These are phyloP conservation scores for Beroe ovata DNA, from an alignment of 37 sponge, comb jelly and placozoan genomes.

Conservation along the genomic window DNA sequence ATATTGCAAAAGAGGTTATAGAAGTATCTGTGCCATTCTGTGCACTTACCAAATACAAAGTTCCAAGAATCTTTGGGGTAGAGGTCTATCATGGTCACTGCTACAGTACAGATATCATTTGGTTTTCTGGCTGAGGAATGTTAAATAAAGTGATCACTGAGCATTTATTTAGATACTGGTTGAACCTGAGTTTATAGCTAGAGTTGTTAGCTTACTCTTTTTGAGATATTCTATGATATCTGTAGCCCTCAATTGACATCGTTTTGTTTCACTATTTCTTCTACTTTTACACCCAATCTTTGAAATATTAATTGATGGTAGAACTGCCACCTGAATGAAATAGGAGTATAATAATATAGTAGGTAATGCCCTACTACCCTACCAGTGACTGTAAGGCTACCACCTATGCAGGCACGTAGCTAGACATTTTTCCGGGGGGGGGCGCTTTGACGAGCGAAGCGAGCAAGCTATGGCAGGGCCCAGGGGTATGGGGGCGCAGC, in stretches of 20 bases:
- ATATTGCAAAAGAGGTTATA: no score
- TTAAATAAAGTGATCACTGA: neutral
- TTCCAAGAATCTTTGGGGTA: constrained; percentile 87
- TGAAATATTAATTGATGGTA: neutral
- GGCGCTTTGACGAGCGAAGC: no score
- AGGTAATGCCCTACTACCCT: no score
- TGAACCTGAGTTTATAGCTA: neutral
- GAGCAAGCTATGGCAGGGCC: no score
- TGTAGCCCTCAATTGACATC: constrained; percentile 32
- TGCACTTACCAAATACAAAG: constrained; percentile 79
- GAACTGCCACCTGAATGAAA: neutral
- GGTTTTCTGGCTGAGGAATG: constrained; percentile 14
- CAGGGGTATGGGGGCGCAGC: no score
- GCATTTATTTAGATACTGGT: no score
- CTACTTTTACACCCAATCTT: constrained; percentile 15
- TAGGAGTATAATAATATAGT: neutral
- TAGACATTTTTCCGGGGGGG: no score
- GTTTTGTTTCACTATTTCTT: neutral
- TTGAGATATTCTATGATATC: constrained; percentile 42
- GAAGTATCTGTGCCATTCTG: no score
- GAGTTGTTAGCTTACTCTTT: neutral
- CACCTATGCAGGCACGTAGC: no score
- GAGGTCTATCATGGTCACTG: constrained; percentile 78
- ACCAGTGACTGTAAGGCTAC: no score
- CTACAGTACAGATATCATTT: constrained; percentile 52